Conservation (phyloP, 2,797 vertebrate genomes). For the Crenichthys baileyi region DNA sequence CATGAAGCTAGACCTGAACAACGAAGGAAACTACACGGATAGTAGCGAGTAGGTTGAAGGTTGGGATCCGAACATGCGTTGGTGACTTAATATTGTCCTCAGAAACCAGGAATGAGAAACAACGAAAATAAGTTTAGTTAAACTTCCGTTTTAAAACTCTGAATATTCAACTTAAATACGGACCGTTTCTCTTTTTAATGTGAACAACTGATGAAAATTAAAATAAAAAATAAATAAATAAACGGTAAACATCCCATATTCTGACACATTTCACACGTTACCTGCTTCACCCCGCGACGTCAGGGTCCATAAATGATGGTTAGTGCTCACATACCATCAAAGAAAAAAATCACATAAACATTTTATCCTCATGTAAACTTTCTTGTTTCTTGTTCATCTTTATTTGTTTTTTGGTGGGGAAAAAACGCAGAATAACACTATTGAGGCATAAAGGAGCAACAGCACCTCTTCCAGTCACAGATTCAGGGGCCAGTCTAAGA, state of each 20-base stretch:
- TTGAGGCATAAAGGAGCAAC: not conserved
- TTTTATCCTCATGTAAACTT: too few relatives aligned
- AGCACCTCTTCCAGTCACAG: not conserved
- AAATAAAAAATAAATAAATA: not conserved
- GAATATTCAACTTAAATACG: too few relatives aligned
- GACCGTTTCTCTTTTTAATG: too few relatives aligned
- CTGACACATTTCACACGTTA: too few relatives aligned
- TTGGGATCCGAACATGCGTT: not conserved
- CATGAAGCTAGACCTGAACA: not conserved
- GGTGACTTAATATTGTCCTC: not conserved
- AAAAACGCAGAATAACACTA: not conserved
- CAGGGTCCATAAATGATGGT: too few relatives aligned
- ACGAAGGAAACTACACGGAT: too few relatives aligned
- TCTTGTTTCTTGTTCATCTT: not conserved
- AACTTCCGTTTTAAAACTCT: too few relatives aligned
- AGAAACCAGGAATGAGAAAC: not conserved
- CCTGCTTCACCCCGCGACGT: too few relatives aligned
- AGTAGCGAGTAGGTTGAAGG: not conserved
- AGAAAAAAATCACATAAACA: too few relatives aligned
- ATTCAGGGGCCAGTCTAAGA: not conserved
- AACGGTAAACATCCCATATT: too few relatives aligned
- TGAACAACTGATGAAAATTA: not conserved
- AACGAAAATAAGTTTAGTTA: too few relatives aligned
- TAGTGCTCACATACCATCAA: too few relatives aligned
- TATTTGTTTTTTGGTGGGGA: not conserved